These are phyloP conservation scores for Exaiptasia diaphana DNA, from an alignment of 64 coral and sea anemone genomes.

Conservation along the genomic window DNA sequence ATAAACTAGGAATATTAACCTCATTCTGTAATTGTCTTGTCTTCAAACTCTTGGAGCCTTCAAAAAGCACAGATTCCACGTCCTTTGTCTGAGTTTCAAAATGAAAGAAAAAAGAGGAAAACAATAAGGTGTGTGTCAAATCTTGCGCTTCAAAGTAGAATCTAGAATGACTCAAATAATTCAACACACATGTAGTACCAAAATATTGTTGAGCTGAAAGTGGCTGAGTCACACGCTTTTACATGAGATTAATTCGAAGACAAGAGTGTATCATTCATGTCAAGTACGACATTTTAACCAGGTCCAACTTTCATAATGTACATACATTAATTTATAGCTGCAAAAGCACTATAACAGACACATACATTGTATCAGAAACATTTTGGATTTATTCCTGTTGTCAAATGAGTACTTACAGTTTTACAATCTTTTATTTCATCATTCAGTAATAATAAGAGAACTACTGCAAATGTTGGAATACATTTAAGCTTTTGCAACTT, in stretches of 20 bases:
- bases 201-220: background rate
- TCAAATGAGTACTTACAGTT: conserved; percentile 52
- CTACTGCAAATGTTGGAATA: conserved; percentile 64
- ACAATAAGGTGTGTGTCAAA: background rate
- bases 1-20: conserved; percentile 19
- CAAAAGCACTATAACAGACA: too few relatives aligned
- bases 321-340: too few relatives aligned
- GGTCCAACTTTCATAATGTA: too few relatives aligned
- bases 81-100: conserved; percentile 44
- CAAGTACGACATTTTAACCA: too few relatives aligned
- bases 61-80: conserved; percentile 43
- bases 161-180: background rate
- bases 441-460: conserved; percentile 55
- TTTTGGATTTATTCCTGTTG: background rate
- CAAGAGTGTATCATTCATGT: background rate
- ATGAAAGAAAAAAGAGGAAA: background rate
- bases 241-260: background rate
- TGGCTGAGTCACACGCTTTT: background rate
- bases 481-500: conserved; percentile 48
- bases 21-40: conserved; percentile 61
- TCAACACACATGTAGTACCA: background rate
- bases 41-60: conserved; percentile 42
- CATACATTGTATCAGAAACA: background rate
- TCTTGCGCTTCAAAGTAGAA: background rate
- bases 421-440: conserved; percentile 60